Base-by-base conservation (phyloP, 2,888 invertebrate species). In the Caenorhabditis auriculariae region DNA sequence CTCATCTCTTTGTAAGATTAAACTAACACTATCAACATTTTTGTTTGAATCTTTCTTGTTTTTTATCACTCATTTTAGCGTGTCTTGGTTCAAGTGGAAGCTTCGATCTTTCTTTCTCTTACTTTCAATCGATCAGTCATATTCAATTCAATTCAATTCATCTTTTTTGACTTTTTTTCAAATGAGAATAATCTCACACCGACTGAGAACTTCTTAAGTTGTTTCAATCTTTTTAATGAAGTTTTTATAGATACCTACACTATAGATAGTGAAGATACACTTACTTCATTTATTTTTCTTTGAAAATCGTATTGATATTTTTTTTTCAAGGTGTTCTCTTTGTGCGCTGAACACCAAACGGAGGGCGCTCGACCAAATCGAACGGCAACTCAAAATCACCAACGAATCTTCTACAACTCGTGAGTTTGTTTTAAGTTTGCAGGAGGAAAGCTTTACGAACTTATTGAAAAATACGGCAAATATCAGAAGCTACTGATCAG, bases 271-370 rank as follows among this genome's bases (percentile, higher is more conserved):
- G n/a, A n/a, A n/a, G n/a, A n/a, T n/a, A n/a, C n/a, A n/a, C n/a
- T n/a, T n/a, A n/a, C n/a, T n/a, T n/a, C n/a, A n/a, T n/a, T n/a
- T n/a, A n/a, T n/a, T n/a, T n/a, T n/a, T n/a, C n/a, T n/a, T n/a
- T n/a, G n/a, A n/a, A n/a, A n/a, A n/a, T n/a, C n/a, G n/a, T 21
- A 37, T 37, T 6, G 17, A 15, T n/a, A 26, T 15, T 27, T 24
- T 37, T 5, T 29, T 27, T 50, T 76, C 49, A 44, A 79, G 80
- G 5, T 80, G 80, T 48, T 52, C 67, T 2, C 47, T 76, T 1
- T 80, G 80, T 54, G 73, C 74, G 1, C 45, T 80, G 49, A 80
- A 80, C 58, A 75, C 75, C 7, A 77, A 77, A 55, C 60, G 80
- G 21, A 54, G 80, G 29, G 72, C 72, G 1, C 56, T 80, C 19